Base-by-base conservation (phyloP, 2,797 vertebrate species). In the Lindbergichthys nudifrons region DNA sequence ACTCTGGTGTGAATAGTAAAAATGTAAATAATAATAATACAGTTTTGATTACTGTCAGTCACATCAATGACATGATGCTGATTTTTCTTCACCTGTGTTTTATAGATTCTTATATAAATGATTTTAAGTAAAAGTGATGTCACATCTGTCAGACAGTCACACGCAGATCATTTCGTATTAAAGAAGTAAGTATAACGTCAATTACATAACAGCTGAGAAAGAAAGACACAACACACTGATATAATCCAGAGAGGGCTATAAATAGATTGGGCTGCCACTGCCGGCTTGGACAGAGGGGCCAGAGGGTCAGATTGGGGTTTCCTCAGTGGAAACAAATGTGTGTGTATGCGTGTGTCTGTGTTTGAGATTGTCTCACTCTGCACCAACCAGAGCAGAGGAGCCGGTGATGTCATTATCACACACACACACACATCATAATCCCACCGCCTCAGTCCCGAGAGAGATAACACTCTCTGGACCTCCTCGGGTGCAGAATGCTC, bases 331-430 rank as follows among this genome's bases (percentile, higher is more conserved):
- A 41, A 58, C 18, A 67, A 66, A 43, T 19, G 3, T 67, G 47
- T 19, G 23, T 60, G 16, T 69, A 47, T 18, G 62, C 30, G 50
- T 30, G 50, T 18, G 14, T 26, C 26, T 50, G 5, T 50, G 21
- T 43, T 7, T 21, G 45, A 32, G 63, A 11, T 0, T 41, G 36
- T 43, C 15, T 79, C 80, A 66, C 26, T 60, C 67, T 72, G 86
- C 74, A 80, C 74, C 80, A 84, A 86, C 58, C 79, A 54, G 79
- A 83, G 82, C 76, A 77, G 73, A 73, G 77, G 83, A 83, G 57
- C 74, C 61, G 26, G 66, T 54, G 81, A 75, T 47, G 5, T 53
- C 52, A 76, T 51, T 52, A 50, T 64, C 58, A 45, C 43, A 58
- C 52, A 54, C 46, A 56, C 43, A 58, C 52, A 54, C 46, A 56